Conservation (phyloP, 1,140 invertebrate genomes). For the Drosophila suzukii region DNA sequence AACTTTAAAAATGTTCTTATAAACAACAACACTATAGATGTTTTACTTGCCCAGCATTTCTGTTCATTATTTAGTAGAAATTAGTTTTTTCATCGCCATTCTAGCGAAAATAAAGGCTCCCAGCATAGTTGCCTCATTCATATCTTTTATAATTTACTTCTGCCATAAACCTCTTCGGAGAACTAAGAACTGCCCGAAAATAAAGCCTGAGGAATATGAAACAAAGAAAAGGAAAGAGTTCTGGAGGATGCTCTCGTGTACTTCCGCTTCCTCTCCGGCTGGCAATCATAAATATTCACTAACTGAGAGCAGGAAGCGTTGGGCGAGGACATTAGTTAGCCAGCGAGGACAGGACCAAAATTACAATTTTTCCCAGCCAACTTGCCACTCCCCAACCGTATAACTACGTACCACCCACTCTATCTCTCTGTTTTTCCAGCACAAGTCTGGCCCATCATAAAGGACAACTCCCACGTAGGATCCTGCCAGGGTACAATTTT, state of each 20-base stretch:
- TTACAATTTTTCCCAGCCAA: slow-evolving; percentile 65
- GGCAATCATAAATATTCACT: slow-evolving; percentile 73
- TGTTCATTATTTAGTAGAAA: neutral
- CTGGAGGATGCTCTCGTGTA: slow-evolving; percentile 12
- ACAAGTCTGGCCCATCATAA: slow-evolving; percentile 37
- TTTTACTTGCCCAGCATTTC: neutral
- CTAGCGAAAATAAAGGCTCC: neutral
- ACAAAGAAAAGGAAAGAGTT: slow-evolving; percentile 35
- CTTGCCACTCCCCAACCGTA: slow-evolving; percentile 1
- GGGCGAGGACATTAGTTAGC: slow-evolving; percentile 53
- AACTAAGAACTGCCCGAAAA: slow-evolving; percentile 19
- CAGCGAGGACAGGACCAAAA: slow-evolving; percentile 59
- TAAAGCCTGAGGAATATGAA: slow-evolving; percentile 18
- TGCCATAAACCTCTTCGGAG: slow-evolving; percentile 22
- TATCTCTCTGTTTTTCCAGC: neutral
- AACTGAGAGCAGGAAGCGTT: slow-evolving; percentile 45
- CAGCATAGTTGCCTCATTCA: slow-evolving; percentile 21
- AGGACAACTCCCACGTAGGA: slow-evolving; percentile 41
- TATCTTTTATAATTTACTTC: slow-evolving; percentile 45
- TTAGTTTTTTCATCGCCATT: neutral
- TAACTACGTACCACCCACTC: neutral
- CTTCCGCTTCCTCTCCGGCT: slow-evolving; percentile 28
- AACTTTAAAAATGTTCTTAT: too few species aligned
- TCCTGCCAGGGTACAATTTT: slow-evolving; percentile 40
- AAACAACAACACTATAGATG: too few species aligned